These are phyloP conservation scores for Clavelina lepadiformis DNA, from an alignment of 23 tunicate species.

Conservation along the genomic window DNA sequence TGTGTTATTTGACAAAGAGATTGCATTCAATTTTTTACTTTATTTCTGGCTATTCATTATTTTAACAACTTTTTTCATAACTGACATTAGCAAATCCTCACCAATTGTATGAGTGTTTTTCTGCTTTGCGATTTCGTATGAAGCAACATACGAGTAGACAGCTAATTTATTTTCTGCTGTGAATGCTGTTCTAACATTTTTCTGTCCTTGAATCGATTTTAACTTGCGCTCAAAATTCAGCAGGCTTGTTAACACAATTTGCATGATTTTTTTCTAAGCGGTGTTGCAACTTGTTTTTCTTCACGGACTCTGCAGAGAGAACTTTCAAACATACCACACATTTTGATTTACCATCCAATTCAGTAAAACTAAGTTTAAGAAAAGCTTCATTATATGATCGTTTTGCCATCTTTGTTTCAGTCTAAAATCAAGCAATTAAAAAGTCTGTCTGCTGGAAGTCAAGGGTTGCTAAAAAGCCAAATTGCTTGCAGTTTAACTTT, in stretches of 20 bases:
- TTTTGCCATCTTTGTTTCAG: no score
- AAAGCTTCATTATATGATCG: no score
- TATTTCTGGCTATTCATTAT: not conserved
- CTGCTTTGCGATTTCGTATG: constrained; percentile 34
- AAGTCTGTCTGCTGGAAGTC: no score
- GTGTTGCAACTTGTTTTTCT: no score
- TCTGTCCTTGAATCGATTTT: constrained; percentile 34
- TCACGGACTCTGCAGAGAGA: no score
- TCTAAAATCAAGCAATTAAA: no score
- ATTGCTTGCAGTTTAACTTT: no score
- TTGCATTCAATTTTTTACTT: not conserved
- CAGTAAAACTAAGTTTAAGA: no score
- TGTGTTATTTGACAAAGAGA: constrained; percentile 5
- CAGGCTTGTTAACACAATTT: constrained; percentile 21
- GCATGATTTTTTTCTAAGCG: no score
- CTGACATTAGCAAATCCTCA: constrained; percentile 29
- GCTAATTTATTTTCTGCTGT: constrained; percentile 17
- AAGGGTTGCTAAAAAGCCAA: no score
- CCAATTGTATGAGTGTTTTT: constrained; percentile 25
- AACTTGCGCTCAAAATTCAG: constrained; percentile 33
- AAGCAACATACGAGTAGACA: constrained; percentile 32
- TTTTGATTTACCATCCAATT: no score
- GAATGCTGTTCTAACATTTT: constrained; percentile 22
- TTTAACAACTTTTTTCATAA: constrained; percentile 28
- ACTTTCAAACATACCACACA: no score